phyloP scores from a whole-genome alignment of 2,888 invertebrate species.

The Odontothrips loti region DNA sequence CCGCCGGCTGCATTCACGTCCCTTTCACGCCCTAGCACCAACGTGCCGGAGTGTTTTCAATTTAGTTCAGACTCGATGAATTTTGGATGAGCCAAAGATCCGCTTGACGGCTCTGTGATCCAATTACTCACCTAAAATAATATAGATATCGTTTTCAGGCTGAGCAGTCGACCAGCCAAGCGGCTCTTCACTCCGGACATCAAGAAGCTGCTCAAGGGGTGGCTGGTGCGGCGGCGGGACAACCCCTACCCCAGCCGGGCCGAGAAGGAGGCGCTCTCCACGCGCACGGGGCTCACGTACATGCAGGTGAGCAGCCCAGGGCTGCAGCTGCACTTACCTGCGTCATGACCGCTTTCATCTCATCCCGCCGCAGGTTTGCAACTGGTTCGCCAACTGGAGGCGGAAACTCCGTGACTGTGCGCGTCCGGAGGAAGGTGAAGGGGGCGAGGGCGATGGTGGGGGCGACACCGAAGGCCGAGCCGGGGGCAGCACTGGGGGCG shows the following conservation, averaged over 20 bases:
- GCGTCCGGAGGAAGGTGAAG: constrained; percentile 72
- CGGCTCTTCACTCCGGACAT: constrained; percentile 75
- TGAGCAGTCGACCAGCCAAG: constrained; percentile 55
- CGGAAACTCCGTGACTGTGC: constrained; percentile 74
- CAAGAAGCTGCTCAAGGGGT: constrained; percentile 70
- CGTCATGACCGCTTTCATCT: neutral
- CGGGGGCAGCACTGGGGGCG: constrained; percentile 29
- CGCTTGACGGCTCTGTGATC: too few species aligned
- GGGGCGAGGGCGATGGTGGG: constrained; percentile 57
- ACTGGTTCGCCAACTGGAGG: constrained; percentile 82
- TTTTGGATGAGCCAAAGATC: too few species aligned
- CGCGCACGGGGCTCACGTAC: constrained; percentile 71
- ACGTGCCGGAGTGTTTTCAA: too few species aligned
- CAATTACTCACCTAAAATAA: too few species aligned
- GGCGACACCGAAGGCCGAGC: constrained; percentile 27
- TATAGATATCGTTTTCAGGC: too few species aligned
- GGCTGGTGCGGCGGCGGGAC: constrained; percentile 69
- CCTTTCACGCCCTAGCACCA: too few species aligned
- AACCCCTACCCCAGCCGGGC: constrained; percentile 75
- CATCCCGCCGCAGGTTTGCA: constrained; percentile 56
- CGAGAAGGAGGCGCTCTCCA: constrained; percentile 67
- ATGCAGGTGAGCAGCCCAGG: constrained; percentile 58
- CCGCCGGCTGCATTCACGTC: too few species aligned
- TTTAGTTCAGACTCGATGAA: too few species aligned
- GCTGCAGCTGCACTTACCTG: neutral